Base-by-base conservation (phyloP, 1,140 invertebrate species). In the Antheraea pernyi region DNA sequence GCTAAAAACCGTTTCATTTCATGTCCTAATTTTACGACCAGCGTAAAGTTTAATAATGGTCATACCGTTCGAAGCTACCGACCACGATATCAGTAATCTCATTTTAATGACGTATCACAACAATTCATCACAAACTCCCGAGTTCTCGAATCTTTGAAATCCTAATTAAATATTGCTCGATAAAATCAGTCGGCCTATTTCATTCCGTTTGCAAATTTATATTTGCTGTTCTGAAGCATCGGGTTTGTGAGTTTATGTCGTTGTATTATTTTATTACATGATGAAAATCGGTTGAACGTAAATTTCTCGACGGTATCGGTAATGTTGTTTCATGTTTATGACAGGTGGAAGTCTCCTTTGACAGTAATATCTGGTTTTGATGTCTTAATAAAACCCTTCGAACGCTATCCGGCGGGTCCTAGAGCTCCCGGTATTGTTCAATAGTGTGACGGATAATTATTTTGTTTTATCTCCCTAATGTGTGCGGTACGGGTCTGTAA, bases 361-460 rank as follows among this genome's bases (percentile, higher is more conserved):
- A 73, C 75, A 72, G 65, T 75, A 74, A 71, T 65, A 53, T 73
- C 81, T 85, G 83, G 71, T 72, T 78, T 81, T 84, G 83, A 85
- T 85, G 75, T 77, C 76, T 82, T 77, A 76, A 84, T 85, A 79
- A 80, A 85, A 80, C 70, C 79, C 77, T 79, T 75, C 70, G 69
- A 73, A 80, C 69, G 72, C 68, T 83, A 82, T 82, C 79, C 74
- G 59, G 73, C 22, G 74, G 77, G 73, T 77, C 71, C 18, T 65
- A 18, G 74, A 81, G 71, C 76, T 73, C 70, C 72, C 36, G n/a
- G 46, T 74, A 30, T 42, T 42, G 60, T 10, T 69, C 67, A 30
- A 59, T 60, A 19, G 72, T 48, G 68, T 77, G 68, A 71, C 74
- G 71, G 70, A 78, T 82, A 82, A 82, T 82, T 80, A 80, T 53